Percentiles rank a stretch among this genome's conserved stretches.
phyloP scores from a whole-genome alignment of 2,888 invertebrate species.

The Ectemnius continuus region DNA sequence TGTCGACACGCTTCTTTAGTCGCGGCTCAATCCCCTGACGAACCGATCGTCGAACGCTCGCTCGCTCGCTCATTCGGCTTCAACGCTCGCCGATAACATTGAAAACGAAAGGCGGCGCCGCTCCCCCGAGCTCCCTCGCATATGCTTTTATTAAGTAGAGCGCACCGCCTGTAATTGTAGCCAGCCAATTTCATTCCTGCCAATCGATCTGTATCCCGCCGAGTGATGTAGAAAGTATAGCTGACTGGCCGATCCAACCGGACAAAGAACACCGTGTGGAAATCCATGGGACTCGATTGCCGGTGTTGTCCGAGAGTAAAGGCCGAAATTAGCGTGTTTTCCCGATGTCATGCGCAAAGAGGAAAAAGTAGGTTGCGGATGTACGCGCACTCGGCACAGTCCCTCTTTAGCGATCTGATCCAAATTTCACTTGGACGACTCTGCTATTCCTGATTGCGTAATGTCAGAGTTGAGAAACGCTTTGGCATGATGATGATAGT shows the following conservation, averaged over 20 bases:
- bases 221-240: conserved; percentile 11
- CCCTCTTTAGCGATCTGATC: background rate
- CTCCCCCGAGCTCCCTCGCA: background rate
- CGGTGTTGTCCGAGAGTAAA: background rate
- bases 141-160: conserved; percentile 5
- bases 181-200: conserved; percentile 1
- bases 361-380: conserved; percentile 4
- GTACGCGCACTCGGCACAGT: background rate
- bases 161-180: conserved; percentile 10
- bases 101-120: conserved; percentile 30
- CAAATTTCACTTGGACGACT: conserved; percentile 4
- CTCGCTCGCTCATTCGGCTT: background rate
- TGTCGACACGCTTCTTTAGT: conserved; percentile 4
- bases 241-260: background rate
- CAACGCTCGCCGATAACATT: conserved; percentile 3
- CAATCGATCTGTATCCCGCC: no score
- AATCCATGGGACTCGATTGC: background rate
- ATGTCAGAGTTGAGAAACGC: background rate
- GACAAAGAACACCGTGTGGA: background rate
- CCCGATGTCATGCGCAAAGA: background rate
- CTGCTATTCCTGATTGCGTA: background rate
- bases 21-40: background rate
- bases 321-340: background rate
- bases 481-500: no score
- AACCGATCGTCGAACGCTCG: background rate